Evolutionary conservation across 2,113 vertebrate genomes (phyloP).

Genomic region (Myotis yumanensis): DNA sequence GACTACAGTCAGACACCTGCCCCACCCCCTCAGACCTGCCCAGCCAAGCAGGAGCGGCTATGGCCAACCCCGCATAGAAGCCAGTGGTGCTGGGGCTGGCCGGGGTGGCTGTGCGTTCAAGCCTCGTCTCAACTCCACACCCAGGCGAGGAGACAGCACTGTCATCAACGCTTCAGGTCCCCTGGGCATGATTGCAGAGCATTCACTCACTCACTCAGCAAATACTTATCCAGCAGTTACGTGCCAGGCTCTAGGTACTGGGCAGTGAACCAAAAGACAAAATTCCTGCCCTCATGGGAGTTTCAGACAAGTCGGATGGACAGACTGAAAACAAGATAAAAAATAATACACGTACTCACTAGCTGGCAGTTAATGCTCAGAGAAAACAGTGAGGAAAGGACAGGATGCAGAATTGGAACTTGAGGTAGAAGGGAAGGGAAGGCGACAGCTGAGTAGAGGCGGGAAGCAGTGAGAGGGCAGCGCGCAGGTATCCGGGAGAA

Average conservation of each 20-base stretch:
- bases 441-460: not conserved
- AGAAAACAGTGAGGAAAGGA: not conserved
- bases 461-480: not conserved
- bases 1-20: not conserved
- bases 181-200: not conserved
- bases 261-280: not conserved
- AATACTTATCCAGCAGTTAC: not conserved
- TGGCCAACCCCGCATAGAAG: not conserved
- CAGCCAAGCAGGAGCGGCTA: not conserved
- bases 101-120: not conserved
- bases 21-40: not conserved
- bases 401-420: not conserved
- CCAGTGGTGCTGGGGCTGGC: not conserved
- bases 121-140: not conserved
- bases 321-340: not conserved
- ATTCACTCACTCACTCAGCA: not conserved
- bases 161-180: not conserved
- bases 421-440: not conserved
- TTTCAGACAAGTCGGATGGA: not conserved
- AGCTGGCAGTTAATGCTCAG: not conserved
- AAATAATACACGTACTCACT: not conserved
- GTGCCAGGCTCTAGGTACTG: not conserved
- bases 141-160: not conserved
- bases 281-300: not conserved
- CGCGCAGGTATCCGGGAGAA: rapidly evolving